Evolutionary conservation across 2,113 vertebrate genomes (phyloP), one percentile per base, ranked within the genome.

Genomic region (Pangasianodon hypophthalmus): DNA sequence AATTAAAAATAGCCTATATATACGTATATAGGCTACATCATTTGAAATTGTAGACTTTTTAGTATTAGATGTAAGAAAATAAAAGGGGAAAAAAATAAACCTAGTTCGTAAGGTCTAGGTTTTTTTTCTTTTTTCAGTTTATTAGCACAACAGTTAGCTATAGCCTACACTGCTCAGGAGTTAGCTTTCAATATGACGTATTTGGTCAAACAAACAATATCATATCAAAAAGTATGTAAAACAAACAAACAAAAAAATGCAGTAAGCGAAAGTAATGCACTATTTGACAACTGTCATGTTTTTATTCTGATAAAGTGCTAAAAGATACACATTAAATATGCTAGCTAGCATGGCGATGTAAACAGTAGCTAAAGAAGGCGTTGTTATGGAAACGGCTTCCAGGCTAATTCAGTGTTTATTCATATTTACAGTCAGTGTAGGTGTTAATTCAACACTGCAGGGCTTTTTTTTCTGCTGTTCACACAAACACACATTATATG

Each of bases 401-500:
- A 73, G 6, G 32, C 18, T 75, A 83, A 58, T 83, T 58, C 32
- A 56, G 80, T 58, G 81, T 83, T 83, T 83, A 83, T 60, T 56
- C 10, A 0, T 60, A 37, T 41, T 41, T 58, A 58, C 32, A 58
- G 21, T 37, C 32, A 9, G 24, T 37, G 18, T 3, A 41, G 0
- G 21, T 84, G 82, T 58, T 60, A 84, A 84, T 84, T 60, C 82
- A 60, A 84, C 19, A 60, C 2, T 24, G 56, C 32, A 84, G 37
- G 82, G n/a, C n/a, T 41, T 58, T 84, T 81, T 83, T 83, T 58
- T 84, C 82, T 84, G 80, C 21, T 46, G 10, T 19, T 41, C 69
- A 95, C 95, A 95, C 95, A 62, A 21, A 52, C 88, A 91, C 83
- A 89, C 95, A 94, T 84, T 92, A 94, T 92, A 94, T 92, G 93